These are phyloP conservation scores for Itoplectis maculator DNA, from an alignment of 2,888 invertebrate species.

Conservation along the genomic window DNA sequence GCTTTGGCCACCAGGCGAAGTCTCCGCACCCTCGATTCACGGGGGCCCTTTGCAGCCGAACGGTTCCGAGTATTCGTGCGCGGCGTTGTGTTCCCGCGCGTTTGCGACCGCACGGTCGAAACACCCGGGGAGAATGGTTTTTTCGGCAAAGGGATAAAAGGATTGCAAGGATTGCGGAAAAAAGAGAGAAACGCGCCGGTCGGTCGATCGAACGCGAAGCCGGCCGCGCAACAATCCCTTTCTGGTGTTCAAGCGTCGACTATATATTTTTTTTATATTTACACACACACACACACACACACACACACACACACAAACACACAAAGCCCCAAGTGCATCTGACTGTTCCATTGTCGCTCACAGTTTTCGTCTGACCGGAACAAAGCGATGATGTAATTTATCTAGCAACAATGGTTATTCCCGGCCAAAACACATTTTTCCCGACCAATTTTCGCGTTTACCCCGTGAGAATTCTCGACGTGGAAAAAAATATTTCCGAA, in stretches of 20 bases:
- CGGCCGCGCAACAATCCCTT: constrained; percentile 33
- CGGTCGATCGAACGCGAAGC: constrained; percentile 39
- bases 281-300: too few relatives aligned
- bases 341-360: constrained; percentile 26
- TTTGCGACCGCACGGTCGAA: constrained; percentile 20
- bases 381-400: constrained; percentile 35
- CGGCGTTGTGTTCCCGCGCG: not conserved
- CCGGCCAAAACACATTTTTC: constrained; percentile 11
- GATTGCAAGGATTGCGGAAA: constrained; percentile 51
- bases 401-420: constrained; percentile 2
- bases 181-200: constrained; percentile 16
- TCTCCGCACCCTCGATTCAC: constrained; percentile 3
- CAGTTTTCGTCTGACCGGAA: constrained; percentile 13
- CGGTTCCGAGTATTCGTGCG: constrained; percentile 13
- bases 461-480: not conserved
- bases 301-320: too few relatives aligned
- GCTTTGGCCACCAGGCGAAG: not conserved
- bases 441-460: constrained; percentile 19
- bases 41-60: constrained; percentile 13
- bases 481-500: not conserved
- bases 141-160: constrained; percentile 43
- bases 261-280: too few relatives aligned
- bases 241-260: not conserved
- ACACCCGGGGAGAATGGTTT: not conserved
- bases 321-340: not conserved